These are phyloP conservation scores for Delphinus delphis DNA, from an alignment of 2,113 vertebrate species.

Conservation along the genomic window DNA sequence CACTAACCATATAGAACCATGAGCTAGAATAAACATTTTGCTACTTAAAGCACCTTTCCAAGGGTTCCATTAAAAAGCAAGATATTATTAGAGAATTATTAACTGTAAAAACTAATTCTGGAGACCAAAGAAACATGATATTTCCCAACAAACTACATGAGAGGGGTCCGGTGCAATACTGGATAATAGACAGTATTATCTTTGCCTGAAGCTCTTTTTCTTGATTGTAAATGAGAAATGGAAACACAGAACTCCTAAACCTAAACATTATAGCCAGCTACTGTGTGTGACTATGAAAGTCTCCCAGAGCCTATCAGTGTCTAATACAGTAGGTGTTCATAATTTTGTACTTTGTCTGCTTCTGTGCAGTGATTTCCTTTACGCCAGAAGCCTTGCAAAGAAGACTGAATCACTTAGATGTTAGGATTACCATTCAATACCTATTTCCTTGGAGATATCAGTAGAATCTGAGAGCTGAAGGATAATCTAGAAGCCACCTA, in stretches of 20 bases:
- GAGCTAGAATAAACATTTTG: conserved; percentile 30
- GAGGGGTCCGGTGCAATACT: neutral
- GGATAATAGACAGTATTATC: neutral
- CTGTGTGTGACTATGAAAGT: neutral
- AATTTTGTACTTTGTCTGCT: neutral
- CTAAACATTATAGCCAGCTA: conserved; percentile 6
- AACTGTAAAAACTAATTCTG: conserved; percentile 41
- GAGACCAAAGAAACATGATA: conserved; percentile 14
- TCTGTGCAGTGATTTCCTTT: neutral
- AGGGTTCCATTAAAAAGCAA: neutral
- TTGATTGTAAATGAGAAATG: conserved; percentile 32
- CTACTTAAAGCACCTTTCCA: conserved; percentile 19
- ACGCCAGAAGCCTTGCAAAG: neutral
- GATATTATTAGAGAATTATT: conserved; percentile 17
- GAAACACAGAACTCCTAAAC: conserved; percentile 4
- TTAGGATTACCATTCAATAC: neutral
- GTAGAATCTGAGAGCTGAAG: neutral
- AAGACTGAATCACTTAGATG: neutral
- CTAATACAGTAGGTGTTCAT: neutral
- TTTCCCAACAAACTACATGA: conserved; percentile 27
- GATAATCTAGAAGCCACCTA: neutral
- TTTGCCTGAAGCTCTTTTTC: conserved; percentile 13
- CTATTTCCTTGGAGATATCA: neutral
- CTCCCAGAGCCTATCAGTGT: neutral
- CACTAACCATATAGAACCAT: neutral